Conservation (phyloP, 92 coral and sea anemone species). For the Montipora capitata region DNA sequence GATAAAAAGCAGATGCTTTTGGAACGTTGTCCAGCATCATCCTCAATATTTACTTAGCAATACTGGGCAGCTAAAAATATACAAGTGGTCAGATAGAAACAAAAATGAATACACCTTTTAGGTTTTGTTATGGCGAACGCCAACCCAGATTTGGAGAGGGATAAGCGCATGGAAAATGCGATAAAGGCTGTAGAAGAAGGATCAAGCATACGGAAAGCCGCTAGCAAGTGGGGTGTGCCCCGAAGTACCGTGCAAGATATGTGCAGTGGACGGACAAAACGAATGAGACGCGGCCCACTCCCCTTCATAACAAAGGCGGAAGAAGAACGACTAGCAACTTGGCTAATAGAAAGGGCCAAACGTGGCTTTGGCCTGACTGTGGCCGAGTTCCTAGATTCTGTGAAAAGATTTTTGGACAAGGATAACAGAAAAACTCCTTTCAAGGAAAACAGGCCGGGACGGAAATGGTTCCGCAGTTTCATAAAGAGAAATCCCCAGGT, state of each 20-base stretch:
- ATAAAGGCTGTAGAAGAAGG: not conserved
- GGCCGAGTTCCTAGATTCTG: constrained; percentile 59
- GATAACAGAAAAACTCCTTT: constrained; percentile 33
- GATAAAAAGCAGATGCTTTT: constrained; percentile 5
- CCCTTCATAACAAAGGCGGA: constrained; percentile 28
- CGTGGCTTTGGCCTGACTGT: constrained; percentile 63
- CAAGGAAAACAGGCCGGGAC: constrained; percentile 53
- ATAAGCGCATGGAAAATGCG: not conserved
- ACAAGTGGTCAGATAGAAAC: not conserved
- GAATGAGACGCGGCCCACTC: not conserved
- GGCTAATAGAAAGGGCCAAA: constrained; percentile 58
- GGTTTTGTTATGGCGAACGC: constrained; percentile 9
- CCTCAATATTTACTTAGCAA: constrained; percentile 16
- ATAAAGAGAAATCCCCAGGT: constrained; percentile 52
- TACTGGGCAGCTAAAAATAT: not conserved
- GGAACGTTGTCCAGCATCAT: not conserved
- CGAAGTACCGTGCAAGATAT: not conserved
- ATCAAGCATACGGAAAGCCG: not conserved
- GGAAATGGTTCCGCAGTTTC: constrained; percentile 63
- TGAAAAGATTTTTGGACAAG: constrained; percentile 35
- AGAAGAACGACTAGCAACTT: constrained; percentile 40
- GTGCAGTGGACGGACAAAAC: not conserved
- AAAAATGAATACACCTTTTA: constrained; percentile 19
- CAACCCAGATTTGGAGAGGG: constrained; percentile 21
- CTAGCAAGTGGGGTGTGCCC: not conserved